phyloP scores from a whole-genome alignment of 2,888 invertebrate genomes.

The Molorchus minor region DNA sequence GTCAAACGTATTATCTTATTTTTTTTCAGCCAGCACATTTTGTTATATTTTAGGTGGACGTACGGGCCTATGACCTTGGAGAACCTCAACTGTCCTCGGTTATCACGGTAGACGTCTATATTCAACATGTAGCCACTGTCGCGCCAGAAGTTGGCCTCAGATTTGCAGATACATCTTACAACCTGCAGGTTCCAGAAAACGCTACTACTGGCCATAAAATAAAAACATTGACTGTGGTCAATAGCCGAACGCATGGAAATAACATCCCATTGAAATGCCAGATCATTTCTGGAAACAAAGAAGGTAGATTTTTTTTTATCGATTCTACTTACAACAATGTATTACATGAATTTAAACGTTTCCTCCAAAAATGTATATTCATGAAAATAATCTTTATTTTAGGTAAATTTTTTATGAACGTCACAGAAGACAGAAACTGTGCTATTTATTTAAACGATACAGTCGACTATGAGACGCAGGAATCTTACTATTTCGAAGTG shows the following conservation, averaged over 20 bases:
- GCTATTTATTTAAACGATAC: constrained; percentile 77
- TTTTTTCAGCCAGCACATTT: background rate
- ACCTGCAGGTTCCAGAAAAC: constrained; percentile 84
- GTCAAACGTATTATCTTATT: background rate
- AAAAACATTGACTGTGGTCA: constrained; percentile 77
- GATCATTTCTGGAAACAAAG: constrained; percentile 80
- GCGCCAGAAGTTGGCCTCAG: constrained; percentile 80
- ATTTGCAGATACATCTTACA: constrained; percentile 88
- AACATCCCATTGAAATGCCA: constrained; percentile 81
- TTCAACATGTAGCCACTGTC: constrained; percentile 77
- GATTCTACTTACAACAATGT: background rate
- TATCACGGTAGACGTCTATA: constrained; percentile 82
- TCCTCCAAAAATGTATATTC: too few relatives aligned
- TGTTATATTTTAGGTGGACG: constrained; percentile 71
- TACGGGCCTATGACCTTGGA: constrained; percentile 86
- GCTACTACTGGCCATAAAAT: constrained; percentile 73
- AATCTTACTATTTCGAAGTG: constrained; percentile 78
- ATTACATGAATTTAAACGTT: too few relatives aligned
- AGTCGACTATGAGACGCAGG: constrained; percentile 82
- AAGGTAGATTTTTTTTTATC: constrained; percentile 69
- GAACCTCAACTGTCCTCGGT: constrained; percentile 86
- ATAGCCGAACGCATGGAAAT: constrained; percentile 74
- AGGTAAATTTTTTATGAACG: constrained; percentile 77
- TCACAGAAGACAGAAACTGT: constrained; percentile 84
- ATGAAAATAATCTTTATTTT: too few relatives aligned